Evolutionary conservation across 2,113 vertebrate species (phyloP).

Genomic region (Onychostoma macrolepis): DNA sequence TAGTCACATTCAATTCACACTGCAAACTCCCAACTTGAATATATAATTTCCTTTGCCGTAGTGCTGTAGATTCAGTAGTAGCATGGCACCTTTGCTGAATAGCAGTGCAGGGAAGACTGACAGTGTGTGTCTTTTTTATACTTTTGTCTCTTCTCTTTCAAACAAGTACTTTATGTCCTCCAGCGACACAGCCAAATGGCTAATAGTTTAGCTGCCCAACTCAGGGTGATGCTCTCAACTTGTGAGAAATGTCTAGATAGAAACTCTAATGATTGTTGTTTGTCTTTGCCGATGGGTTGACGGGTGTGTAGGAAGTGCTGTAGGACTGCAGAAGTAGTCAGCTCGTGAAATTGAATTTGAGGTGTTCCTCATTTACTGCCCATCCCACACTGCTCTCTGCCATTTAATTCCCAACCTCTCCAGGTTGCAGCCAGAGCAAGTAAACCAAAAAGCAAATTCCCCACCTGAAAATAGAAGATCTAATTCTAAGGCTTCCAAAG

Average conservation of each 20-base stretch:
- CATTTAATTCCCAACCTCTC: slow-evolving; percentile 79
- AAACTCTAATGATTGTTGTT: not conserved
- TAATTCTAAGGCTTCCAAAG: slow-evolving; percentile 98
- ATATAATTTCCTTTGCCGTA: not conserved
- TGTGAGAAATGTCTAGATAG: slow-evolving; percentile 9
- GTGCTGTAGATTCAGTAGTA: not conserved
- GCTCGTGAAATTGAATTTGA: slow-evolving; percentile 31
- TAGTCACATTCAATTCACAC: not conserved
- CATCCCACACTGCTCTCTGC: slow-evolving; percentile 66
- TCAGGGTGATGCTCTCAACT: not conserved
- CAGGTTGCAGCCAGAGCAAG: slow-evolving; percentile 99
- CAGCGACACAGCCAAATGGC: not conserved
- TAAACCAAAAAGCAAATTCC: slow-evolving; percentile 98
- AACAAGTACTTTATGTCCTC: not conserved
- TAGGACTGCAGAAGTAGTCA: slow-evolving; percentile 46
- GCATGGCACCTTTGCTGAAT: slow-evolving; percentile 1
- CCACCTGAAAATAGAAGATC: slow-evolving; percentile 98
- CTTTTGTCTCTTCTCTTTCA: not conserved
- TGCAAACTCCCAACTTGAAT: not conserved
- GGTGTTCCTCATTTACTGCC: slow-evolving; percentile 22
- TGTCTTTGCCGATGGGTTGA: not conserved
- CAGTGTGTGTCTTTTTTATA: not conserved
- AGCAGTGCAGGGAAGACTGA: not conserved
- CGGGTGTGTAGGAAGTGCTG: not conserved
- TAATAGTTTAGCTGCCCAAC: not conserved